phyloP scores from a whole-genome alignment of 2,113 vertebrate genomes.

The Charina bottae region DNA sequence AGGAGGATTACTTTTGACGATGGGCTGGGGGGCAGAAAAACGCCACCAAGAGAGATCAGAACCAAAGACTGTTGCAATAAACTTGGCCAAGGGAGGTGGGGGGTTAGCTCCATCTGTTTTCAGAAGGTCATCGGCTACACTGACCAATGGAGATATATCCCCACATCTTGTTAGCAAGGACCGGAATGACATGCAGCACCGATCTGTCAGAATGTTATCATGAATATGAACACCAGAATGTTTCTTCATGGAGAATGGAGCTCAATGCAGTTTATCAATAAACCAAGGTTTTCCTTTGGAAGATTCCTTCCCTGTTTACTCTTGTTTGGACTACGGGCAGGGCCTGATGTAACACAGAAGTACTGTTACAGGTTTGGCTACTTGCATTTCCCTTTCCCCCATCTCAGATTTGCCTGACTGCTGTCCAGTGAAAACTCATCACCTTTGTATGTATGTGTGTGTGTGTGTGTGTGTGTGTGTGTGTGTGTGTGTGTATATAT shows the following conservation, averaged over 20 bases:
- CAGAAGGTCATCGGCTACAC: not conserved
- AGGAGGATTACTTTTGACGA: constrained; percentile 63
- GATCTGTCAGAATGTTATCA: constrained; percentile 13
- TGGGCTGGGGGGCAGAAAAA: not conserved
- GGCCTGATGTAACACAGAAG: not conserved
- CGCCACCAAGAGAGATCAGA: not conserved
- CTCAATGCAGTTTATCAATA: not conserved
- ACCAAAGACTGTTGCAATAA: not conserved
- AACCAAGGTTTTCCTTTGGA: constrained; percentile 25
- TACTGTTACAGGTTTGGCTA: not conserved
- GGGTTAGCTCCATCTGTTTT: too few relatives aligned
- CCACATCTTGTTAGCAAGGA: accelerated
- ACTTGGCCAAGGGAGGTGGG: not conserved
- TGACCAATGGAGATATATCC: not conserved
- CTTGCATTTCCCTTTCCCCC: not conserved
- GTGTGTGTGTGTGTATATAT: too few relatives aligned
- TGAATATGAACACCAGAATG: constrained; percentile 1
- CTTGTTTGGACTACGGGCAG: not conserved
- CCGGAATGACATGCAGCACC: accelerated
- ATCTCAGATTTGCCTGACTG: constrained; percentile 21
- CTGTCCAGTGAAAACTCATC: constrained; percentile 50
- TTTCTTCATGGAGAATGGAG: constrained; percentile 4
- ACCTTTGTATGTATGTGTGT: constrained; percentile 48
- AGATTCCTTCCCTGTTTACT: not conserved
- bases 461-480: too few relatives aligned